Conservation (phyloP, 53 echinoderm and acorn worm genomes). For the Paelopatides confundens region DNA sequence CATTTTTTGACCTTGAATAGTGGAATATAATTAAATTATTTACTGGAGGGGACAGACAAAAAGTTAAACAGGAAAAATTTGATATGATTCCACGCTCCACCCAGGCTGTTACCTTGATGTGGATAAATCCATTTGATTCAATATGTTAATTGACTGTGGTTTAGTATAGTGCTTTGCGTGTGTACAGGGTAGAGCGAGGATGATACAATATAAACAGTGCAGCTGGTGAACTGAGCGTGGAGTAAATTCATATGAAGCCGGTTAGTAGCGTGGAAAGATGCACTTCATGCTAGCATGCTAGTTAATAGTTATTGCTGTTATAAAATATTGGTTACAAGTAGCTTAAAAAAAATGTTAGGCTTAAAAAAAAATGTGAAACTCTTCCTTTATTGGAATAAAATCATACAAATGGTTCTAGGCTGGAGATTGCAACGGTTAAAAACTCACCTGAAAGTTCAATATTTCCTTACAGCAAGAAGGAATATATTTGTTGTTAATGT, state of each 20-base stretch:
- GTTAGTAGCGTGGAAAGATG: too few species aligned
- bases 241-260: background rate
- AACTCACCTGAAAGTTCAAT: too few species aligned
- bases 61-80: background rate
- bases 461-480: too few species aligned
- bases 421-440: too few species aligned
- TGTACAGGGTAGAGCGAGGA: background rate
- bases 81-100: background rate
- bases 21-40: background rate
- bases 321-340: too few species aligned
- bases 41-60: background rate
- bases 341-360: too few species aligned
- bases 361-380: too few species aligned
- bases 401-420: too few species aligned
- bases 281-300: too few species aligned
- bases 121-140: conserved; percentile 4
- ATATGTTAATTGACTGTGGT: conserved; percentile 29
- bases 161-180: conserved; percentile 4
- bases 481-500: too few species aligned
- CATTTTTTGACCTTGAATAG: background rate
- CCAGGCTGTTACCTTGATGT: background rate
- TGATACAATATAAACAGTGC: background rate
- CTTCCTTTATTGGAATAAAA: too few species aligned
- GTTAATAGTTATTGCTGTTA: too few species aligned
- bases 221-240: background rate